phyloP scores from a whole-genome alignment of 2,797 vertebrate species.

The Protonibea diacanthus region DNA sequence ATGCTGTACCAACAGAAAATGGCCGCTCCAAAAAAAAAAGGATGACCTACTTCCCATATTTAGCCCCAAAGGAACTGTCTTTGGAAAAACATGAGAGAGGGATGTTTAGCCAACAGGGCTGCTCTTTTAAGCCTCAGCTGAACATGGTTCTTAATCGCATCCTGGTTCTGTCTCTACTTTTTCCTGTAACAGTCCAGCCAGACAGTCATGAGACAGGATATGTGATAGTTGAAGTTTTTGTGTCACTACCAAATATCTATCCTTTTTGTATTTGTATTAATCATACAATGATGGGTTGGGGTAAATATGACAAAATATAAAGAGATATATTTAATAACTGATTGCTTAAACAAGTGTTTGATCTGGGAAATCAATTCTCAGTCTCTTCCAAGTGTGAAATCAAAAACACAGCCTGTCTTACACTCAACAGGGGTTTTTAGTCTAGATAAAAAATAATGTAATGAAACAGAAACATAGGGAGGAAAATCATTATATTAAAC shows the following conservation, averaged over 20 bases:
- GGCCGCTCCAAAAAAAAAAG: constrained; percentile 78
- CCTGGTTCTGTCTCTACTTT: constrained; percentile 46
- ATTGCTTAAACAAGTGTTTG: neutral
- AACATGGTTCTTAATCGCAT: constrained; percentile 72
- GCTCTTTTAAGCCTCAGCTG: constrained; percentile 63
- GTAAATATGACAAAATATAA: neutral
- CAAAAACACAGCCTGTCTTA: neutral
- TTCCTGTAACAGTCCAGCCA: constrained; percentile 23
- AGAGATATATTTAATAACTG: neutral
- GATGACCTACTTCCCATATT: constrained; percentile 85
- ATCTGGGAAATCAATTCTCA: neutral
- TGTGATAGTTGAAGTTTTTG: neutral
- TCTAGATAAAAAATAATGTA: neutral
- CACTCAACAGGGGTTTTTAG: neutral
- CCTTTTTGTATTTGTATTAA: no score
- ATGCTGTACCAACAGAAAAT: constrained; percentile 84
- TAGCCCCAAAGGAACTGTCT: constrained; percentile 79
- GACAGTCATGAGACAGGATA: constrained; percentile 15
- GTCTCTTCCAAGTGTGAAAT: neutral
- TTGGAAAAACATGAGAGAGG: constrained; percentile 79
- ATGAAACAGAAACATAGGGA: neutral
- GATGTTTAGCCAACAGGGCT: constrained; percentile 78
- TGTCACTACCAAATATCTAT: neutral
- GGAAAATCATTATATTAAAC: constrained; percentile 11
- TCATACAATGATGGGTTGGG: no score